Evolutionary conservation across 2,113 vertebrate species (phyloP).

Genomic region (Alligator mississippiensis): DNA sequence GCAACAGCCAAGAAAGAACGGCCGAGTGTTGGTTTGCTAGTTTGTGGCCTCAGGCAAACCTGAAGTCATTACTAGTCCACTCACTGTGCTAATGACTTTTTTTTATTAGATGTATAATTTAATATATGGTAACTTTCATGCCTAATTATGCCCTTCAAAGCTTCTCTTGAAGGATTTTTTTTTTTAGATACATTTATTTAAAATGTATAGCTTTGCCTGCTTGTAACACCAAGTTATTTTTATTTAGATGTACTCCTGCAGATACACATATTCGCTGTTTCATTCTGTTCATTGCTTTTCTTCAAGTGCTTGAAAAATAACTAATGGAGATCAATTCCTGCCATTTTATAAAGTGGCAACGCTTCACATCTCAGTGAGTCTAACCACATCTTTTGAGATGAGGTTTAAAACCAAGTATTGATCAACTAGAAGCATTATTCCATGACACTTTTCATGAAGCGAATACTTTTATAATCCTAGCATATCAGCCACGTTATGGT

Average conservation of each 20-base stretch:
- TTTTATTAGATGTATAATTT: constrained; percentile 65
- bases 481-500: constrained; percentile 26
- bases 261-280: not conserved
- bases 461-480: constrained; percentile 46
- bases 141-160: constrained; percentile 66
- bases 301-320: constrained; percentile 12
- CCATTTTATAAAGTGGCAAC: constrained; percentile 6
- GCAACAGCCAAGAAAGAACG: constrained; percentile 49
- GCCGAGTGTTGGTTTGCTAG: constrained; percentile 53
- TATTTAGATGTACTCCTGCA: not conserved
- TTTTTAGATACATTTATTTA: not conserved
- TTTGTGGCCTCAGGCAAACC: constrained; percentile 52
- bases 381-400: constrained; percentile 25
- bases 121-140: constrained; percentile 62
- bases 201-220: constrained; percentile 32
- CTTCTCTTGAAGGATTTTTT: constrained; percentile 54
- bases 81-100: constrained; percentile 67
- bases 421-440: constrained; percentile 48
- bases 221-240: constrained; percentile 2
- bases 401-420: not conserved
- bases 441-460: constrained; percentile 15
- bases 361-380: constrained; percentile 6
- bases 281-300: constrained; percentile 21
- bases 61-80: constrained; percentile 64
- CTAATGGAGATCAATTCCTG: not conserved